Base-by-base conservation (phyloP, 2,888 invertebrate species). In the Nebria salina region DNA sequence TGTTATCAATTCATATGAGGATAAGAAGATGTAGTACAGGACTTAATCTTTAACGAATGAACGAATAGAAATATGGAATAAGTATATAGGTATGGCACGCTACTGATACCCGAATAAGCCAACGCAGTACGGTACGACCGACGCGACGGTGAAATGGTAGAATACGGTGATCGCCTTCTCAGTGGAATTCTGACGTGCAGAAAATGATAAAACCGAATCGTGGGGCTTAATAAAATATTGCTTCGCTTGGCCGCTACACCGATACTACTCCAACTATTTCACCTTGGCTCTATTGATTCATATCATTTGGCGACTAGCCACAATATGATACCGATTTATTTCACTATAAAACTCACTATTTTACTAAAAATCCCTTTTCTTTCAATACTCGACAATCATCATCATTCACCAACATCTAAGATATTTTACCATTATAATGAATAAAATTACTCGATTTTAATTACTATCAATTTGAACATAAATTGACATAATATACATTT, bases 121-220 rank as follows among this genome's bases (percentile, higher is more conserved):
- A 11, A 54, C 54, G 8, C 54, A 13, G 13, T 54, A 54, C 54
- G 54, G 54, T 54, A 54, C 54, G 54, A 43, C 7, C 43, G 43
- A 6, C 43, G 43, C 9, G 43, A 54, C 54, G 54, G 54, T 54
- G 54, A 68, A 68, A 26, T 68, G 68, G 68, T 26, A 26, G 20
- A 25, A 6, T 68, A 68, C 68, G 26, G 20, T 68, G 68, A 68
- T 68, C 68, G 68, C 68, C 68, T n/a, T 68, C 68, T 68, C 68
- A 8, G 20, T 26, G 68, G 68, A 68, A 68, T 68, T 68, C 68
- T 68, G 68, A 68, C 68, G 68, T 68, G 68, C 68, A 68, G 68
- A 68, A 68, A 68, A 68, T 68, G 68, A 68, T 68, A 68, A 68
- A 68, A 68, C n/a, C n/a, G 8, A 68, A 68, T 8, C 54, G 54